Conservation (phyloP, 92 coral and sea anemone genomes). For the Umimayanthus chanpuru region DNA sequence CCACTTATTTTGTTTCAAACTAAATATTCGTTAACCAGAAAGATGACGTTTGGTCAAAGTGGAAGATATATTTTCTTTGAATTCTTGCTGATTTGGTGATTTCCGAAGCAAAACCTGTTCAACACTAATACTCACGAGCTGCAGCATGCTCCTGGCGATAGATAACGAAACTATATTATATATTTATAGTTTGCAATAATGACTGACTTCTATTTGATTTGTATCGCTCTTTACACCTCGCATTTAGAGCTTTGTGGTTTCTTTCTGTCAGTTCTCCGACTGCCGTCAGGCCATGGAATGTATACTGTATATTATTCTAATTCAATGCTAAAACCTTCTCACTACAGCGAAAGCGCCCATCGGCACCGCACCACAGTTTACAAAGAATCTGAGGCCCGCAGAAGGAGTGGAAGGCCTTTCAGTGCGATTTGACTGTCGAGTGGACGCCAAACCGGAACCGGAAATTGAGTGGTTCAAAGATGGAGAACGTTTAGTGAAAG, state of each 20-base stretch:
- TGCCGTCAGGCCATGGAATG: neutral
- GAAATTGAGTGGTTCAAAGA: conserved; percentile 55
- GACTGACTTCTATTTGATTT: neutral
- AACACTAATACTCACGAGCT: neutral
- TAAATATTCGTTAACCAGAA: no score
- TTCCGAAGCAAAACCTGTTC: neutral
- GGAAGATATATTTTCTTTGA: neutral
- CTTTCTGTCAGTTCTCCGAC: neutral
- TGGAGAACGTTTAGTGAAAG: conserved; percentile 58
- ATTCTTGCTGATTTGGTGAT: neutral
- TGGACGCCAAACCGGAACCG: conserved; percentile 60
- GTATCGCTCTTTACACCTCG: neutral
- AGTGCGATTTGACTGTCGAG: conserved; percentile 53
- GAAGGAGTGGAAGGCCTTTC: conserved; percentile 79
- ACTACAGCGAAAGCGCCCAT: conserved; percentile 23
- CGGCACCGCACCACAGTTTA: conserved; percentile 39
- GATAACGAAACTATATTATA: neutral
- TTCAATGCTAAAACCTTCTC: neutral
- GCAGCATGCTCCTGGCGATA: neutral
- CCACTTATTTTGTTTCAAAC: no score
- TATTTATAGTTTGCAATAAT: neutral
- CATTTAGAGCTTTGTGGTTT: neutral
- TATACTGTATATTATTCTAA: neutral
- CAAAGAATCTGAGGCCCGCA: conserved; percentile 47
- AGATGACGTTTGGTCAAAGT: neutral